Evolutionary conservation across 1,140 invertebrate species (phyloP), one percentile per base, ranked within the genome.

Genomic region (Drosophila pseudoananassae): DNA sequence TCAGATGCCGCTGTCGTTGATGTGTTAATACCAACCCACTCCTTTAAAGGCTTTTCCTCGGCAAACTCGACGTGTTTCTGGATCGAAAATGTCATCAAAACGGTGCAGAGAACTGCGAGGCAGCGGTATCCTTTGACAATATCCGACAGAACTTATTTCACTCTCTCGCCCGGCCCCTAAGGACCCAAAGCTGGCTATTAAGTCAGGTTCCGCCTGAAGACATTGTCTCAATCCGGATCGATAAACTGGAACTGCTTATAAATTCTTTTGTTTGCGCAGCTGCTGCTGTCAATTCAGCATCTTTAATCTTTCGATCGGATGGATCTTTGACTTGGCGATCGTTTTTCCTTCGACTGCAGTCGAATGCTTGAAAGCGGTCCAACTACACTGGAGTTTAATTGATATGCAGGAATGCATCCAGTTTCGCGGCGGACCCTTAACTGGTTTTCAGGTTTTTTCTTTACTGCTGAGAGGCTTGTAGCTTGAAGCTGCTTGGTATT

Each of bases 191-290:
- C 14, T 76, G 73, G 61, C 60, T 51, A 85, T 85, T 87, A 85
- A 85, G 82, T 85, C 82, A 78, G 52, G 57, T 36, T 23, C 14
- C 50, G 45, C 31, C 56, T 52, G 47, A 49, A 58, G 78, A 74
- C 78, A 53, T 85, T 78, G 78, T 85, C 82, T 87, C 82, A 85
- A 85, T 85, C 83, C 61, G 73, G 76, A 71, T 10, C 15, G 70
- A 76, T 88, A 78, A 88, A 78, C 61, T 78, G 74, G 64, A 88
- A 88, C 78, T 87, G 75, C 65, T 87, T 87, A 82, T 68, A 87
- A 82, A 87, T 87, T 87, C 82, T 76, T 88, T 87, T 87, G 82
- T 87, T 58, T 59, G 69, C 53, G 45, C 40, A 43, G 7, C 63
- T 71, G 66, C 76, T 74, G 61, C 76, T 79, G 61, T 80, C 76